Percentiles rank a stretch among this genome's conserved stretches.
phyloP scores from a whole-genome alignment of 30 jellyfish, hydroid and myxozoan species.

The Haliclystus octoradiatus region DNA sequence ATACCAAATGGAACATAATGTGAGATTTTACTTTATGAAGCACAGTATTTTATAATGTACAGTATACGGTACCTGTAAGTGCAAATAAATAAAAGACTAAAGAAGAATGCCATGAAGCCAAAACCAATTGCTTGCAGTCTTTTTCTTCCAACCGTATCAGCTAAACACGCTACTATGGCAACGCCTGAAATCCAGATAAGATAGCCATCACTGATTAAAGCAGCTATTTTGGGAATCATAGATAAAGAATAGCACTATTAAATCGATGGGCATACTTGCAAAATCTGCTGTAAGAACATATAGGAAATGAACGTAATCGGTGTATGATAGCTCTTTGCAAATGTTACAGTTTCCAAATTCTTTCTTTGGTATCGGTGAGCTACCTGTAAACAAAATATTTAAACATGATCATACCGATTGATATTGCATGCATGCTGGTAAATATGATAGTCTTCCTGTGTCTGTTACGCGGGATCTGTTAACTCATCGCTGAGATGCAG shows the following conservation, averaged over 20 bases:
- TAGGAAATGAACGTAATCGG: constrained; percentile 62
- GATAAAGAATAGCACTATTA: too few species aligned
- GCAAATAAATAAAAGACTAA: constrained; percentile 49
- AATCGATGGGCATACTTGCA: constrained; percentile 73
- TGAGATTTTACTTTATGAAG: too few species aligned
- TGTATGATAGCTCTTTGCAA: constrained; percentile 52
- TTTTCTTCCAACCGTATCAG: constrained; percentile 89
- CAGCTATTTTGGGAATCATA: neutral
- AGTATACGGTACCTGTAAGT: constrained; percentile 89
- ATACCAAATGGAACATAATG: too few species aligned
- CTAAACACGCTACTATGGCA: constrained; percentile 53
- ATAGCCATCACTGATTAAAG: neutral
- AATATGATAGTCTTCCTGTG: too few species aligned
- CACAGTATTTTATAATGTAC: too few species aligned
- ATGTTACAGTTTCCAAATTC: constrained; percentile 28
- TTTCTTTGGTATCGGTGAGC: constrained; percentile 41
- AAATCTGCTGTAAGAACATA: constrained; percentile 73
- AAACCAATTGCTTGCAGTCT: constrained; percentile 86
- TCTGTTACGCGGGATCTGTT: too few species aligned
- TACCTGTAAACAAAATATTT: constrained; percentile 10
- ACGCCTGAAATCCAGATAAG: constrained; percentile 39
- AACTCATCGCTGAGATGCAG: too few species aligned
- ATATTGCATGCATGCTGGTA: too few species aligned
- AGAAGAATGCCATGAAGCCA: constrained; percentile 51
- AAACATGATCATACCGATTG: too few species aligned